phyloP scores from a whole-genome alignment of 2,888 invertebrate species.

The Dendrolimus pini region DNA sequence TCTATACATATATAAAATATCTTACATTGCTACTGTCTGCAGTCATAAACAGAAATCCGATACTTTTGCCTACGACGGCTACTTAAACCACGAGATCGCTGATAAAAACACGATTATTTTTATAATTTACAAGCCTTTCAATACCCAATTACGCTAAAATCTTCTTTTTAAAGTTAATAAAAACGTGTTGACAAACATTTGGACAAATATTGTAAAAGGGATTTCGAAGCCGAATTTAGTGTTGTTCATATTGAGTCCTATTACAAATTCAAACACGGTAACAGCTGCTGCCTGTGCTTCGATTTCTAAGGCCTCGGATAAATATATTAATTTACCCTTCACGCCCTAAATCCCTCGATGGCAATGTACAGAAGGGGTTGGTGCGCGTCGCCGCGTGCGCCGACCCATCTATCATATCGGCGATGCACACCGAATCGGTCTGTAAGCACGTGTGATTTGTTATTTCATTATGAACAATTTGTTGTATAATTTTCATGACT shows the following conservation, averaged over 20 bases:
- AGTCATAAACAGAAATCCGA: conserved; percentile 71
- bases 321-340: conserved; percentile 72
- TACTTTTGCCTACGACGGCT: conserved; percentile 50
- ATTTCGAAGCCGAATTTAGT: conserved; percentile 7
- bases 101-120: conserved; percentile 55
- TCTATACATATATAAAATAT: no score
- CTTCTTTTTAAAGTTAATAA: conserved; percentile 13
- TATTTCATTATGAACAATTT: conserved; percentile 33
- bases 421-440: conserved; percentile 65
- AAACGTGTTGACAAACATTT: conserved; percentile 4
- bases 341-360: conserved; percentile 55
- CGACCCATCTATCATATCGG: conserved; percentile 49
- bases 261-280: conserved; percentile 33
- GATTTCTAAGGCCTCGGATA: conserved; percentile 47
- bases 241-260: conserved; percentile 16
- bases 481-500: conserved; percentile 20
- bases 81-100: conserved; percentile 56
- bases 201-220: conserved; percentile 5
- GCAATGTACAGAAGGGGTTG: conserved; percentile 37
- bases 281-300: conserved; percentile 54
- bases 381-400: conserved; percentile 44
- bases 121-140: conserved; percentile 59
- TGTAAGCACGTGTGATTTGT: conserved; percentile 42
- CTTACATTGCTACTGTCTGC: conserved; percentile 37
- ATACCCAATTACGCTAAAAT: conserved; percentile 45